Evolutionary conservation across 2,888 invertebrate species (phyloP), one percentile per base, ranked within the genome.

Genomic region (Cerceris ruficornis): DNA sequence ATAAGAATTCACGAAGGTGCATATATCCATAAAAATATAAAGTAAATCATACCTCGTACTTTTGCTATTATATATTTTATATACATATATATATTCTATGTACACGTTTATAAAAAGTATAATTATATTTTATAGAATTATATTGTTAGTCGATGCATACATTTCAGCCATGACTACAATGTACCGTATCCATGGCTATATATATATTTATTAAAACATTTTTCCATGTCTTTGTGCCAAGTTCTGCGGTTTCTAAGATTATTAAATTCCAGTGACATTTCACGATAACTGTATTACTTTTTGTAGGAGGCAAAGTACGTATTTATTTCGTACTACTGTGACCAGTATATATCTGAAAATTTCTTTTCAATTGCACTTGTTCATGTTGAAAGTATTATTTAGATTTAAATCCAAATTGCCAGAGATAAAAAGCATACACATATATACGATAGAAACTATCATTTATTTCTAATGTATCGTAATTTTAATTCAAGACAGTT

Each of bases 61-160:
- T 77, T 42, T 60, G 59, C 11, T 76, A 78, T 15, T 67, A 78
- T 76, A 78, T 71, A 78, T 77, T 77, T 77, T 77, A 69, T 77
- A 74, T 50, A 39, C 52, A 55, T 60, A 72, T 17, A 59, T 67
- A 75, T 67, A 69, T 66, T 62, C 75, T 67, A 69, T 77, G 60
- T 55, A 70, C 72, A 72, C 61, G 55, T 64, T 69, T 69, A 69
- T 61, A 49, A 69, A 73, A 49, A 46, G 59, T 76, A 54, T 68
- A 68, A 62, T 50, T 58, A 59, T 67, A 42, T 49, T 64, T 9
- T 52, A 55, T 17, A 67, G 17, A 68, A 58, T 43, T 73, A n/a
- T 52, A 66, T 66, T 62, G 61, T 55, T 58, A 28, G 28, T 1
- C 28, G 28, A 41, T 46, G 65, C 17, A 60, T 74, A 42, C 52